Conservation (phyloP, 2,113 vertebrate species). For the Tinamus guttatus region DNA sequence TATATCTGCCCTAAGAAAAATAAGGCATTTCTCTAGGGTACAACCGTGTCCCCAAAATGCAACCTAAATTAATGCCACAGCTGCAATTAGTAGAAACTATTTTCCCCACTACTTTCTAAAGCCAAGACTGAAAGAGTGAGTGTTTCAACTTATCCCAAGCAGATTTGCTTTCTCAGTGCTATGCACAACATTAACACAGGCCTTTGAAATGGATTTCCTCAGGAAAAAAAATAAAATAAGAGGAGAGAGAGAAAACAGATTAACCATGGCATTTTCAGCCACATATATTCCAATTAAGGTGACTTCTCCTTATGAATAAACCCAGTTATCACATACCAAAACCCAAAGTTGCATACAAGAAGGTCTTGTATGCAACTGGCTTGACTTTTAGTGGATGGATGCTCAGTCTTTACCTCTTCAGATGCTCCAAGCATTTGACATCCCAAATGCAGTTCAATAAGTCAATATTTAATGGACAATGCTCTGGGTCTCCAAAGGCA, state of each 20-base stretch:
- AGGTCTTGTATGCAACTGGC: not conserved
- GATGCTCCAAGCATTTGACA: not conserved
- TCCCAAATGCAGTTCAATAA: not conserved
- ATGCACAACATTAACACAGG: not conserved
- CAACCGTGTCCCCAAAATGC: not conserved
- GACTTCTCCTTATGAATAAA: not conserved
- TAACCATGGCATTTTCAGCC: not conserved
- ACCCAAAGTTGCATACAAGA: not conserved
- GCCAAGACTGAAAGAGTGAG: conserved; percentile 10
- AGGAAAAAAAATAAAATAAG: conserved; percentile 15
- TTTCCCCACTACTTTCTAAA: conserved; percentile 13
- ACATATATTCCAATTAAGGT: conserved; percentile 14
- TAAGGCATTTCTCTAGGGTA: not conserved
- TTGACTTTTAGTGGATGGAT: not conserved
- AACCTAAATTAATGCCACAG: not conserved
- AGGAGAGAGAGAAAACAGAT: not conserved
- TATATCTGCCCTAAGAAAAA: not conserved
- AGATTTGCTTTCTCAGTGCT: not conserved
- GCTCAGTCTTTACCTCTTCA: not conserved
- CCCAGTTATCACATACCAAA: not conserved
- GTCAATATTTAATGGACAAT: not conserved
- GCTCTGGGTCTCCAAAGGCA: not conserved
- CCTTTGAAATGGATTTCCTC: not conserved
- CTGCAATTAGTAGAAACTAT: not conserved
- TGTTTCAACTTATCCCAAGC: not conserved